phyloP scores from a whole-genome alignment of 2,113 vertebrate genomes.

The Lepisosteus oculatus region DNA sequence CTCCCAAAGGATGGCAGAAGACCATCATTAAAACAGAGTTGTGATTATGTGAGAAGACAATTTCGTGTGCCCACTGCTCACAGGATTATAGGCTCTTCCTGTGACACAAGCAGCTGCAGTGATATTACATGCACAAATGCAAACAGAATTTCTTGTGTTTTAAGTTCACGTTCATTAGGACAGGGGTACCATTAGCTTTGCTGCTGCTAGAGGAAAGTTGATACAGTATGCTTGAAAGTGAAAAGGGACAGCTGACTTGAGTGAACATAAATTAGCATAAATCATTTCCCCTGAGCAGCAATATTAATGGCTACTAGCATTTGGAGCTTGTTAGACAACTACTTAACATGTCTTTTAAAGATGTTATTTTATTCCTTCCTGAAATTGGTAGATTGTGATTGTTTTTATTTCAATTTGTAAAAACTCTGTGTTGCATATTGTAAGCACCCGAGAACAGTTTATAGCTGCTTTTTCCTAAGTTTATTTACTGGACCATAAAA shows the following conservation, averaged over 20 bases:
- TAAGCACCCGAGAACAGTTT: constrained; percentile 25
- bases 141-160: constrained; percentile 23
- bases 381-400: background rate
- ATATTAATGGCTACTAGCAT: constrained; percentile 51
- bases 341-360: constrained; percentile 20
- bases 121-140: constrained; percentile 29
- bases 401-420: background rate
- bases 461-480: too few relatives aligned
- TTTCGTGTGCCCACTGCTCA: constrained; percentile 25
- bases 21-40: constrained; percentile 58
- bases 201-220: constrained; percentile 35
- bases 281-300: constrained; percentile 41
- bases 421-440: background rate
- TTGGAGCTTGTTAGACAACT: constrained; percentile 53
- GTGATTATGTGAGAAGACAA: constrained; percentile 40
- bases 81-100: constrained; percentile 22
- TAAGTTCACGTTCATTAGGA: constrained; percentile 26
- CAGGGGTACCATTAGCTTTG: background rate
- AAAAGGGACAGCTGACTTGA: constrained; percentile 48
- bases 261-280: constrained; percentile 52
- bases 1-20: constrained; percentile 45
- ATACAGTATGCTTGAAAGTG: constrained; percentile 37
- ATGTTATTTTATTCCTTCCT: background rate
- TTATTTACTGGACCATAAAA: too few relatives aligned
- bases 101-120: constrained; percentile 27